Evolutionary conservation across 1,140 invertebrate genomes (phyloP).

Genomic region (Scaptomyza graminum): DNA sequence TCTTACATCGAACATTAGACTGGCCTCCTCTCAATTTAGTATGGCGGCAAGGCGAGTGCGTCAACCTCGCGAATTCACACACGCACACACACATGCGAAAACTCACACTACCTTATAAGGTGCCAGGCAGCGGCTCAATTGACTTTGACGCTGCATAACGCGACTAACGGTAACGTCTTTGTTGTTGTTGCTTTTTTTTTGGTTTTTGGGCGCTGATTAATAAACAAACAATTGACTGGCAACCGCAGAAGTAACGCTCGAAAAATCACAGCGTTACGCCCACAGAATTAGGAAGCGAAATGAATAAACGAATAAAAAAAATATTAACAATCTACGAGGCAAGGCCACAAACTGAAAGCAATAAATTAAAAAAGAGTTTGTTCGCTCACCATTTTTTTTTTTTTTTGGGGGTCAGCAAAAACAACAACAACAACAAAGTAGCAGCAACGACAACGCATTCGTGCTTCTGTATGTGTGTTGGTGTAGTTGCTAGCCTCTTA

Average conservation of each 20-base stretch:
- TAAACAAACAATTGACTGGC: conserved; percentile 60
- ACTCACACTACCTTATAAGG: conserved; percentile 35
- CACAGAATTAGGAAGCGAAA: conserved; percentile 71
- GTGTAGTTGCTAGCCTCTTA: conserved; percentile 31
- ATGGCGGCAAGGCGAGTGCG: conserved; percentile 53
- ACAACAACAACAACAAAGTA: conserved; percentile 9
- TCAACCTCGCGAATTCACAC: conserved; percentile 53
- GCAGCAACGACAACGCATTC: conserved; percentile 18
- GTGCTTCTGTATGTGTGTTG: conserved; percentile 23
- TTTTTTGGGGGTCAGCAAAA: conserved; percentile 69
- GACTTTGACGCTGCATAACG: conserved; percentile 43
- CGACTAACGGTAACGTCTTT: conserved; percentile 62
- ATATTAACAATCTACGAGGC: conserved; percentile 30
- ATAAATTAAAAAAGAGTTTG: conserved; percentile 25
- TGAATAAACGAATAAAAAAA: conserved; percentile 19
- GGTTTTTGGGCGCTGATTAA: conserved; percentile 65
- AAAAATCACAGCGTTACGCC: conserved; percentile 75
- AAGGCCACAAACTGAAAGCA: conserved; percentile 28
- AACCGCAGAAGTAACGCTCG: conserved; percentile 47
- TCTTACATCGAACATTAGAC: conserved; percentile 35
- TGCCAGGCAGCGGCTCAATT: conserved; percentile 24
- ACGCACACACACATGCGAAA: conserved; percentile 12
- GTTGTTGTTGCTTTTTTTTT: neutral
- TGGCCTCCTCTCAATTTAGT: conserved; percentile 45
- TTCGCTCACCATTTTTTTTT: conserved; percentile 47